Base-by-base conservation (phyloP, 2,113 vertebrate genomes). In the Zootoca vivipara region DNA sequence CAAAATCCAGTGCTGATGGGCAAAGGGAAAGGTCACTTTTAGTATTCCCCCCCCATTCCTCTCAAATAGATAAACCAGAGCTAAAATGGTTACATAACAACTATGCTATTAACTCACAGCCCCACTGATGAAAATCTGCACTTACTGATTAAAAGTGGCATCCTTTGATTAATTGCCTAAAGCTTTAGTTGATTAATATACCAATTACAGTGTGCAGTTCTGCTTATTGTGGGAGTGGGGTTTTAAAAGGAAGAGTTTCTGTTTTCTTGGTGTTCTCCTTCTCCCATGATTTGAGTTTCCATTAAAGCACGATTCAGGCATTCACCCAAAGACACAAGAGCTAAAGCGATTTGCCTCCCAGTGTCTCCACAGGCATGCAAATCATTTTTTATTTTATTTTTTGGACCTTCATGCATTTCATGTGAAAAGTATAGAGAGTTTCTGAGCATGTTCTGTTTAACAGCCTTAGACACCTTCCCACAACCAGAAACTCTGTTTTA, bases 151-250 rank as follows among this genome's bases (percentile, higher is more conserved):
- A 85, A 77, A 78, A n/a, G n/a, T 75, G 72, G 52, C 38, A 30
- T 85, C 83, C 22, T 85, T 64, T 85, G 84, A 85, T 77, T 64
- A 85, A 85, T 85, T n/a, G 30, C 74, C 58, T 85, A 78, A 85
- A 42, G 15, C n/a, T n/a, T 85, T 78, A 78, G 74, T 64, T 77
- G 74, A 83, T 83, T 70, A 52, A 78, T 64, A 62, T 67, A 42
- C 58, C 74, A 78, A 65, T 85, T 86, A 67, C 24, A n/a, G 30
- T 20, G 18, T 70, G 46, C 46, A 86, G 30, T 6, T 26, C 40
- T 79, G 16, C 75, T 79, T 78, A 42, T 40, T 86, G 62, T 79
- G 52, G 62, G 69, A 74, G 46, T 58, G 24, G n/a, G 52, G 10
- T 42, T 86, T 52, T 69, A 26, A 78, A 67, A 78, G 40, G 22